These are phyloP conservation scores for Etheostoma perlongum DNA, from an alignment of 2,797 vertebrate genomes.

Conservation along the genomic window DNA sequence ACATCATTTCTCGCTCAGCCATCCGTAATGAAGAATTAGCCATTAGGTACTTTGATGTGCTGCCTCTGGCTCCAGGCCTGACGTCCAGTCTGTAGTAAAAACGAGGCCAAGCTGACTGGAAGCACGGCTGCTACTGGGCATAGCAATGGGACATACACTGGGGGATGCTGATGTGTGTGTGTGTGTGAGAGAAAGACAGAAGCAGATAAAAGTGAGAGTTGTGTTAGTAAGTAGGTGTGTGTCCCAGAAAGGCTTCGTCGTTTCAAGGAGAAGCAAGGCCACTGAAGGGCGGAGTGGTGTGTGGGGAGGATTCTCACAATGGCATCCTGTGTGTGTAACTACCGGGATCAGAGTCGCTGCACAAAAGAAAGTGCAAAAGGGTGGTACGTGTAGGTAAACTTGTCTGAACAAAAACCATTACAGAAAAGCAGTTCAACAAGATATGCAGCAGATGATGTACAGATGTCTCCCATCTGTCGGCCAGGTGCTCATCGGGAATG, in stretches of 20 bases:
- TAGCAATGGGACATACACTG: constrained; percentile 7
- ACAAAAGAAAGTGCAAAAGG: neutral
- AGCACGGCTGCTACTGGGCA: constrained; percentile 27
- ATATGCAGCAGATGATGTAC: neutral
- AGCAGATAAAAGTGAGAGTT: constrained; percentile 5
- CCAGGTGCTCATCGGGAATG: constrained; percentile 53
- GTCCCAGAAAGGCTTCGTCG: constrained; percentile 59
- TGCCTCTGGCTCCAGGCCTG: constrained; percentile 42
- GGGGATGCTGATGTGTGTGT: neutral
- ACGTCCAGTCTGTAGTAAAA: constrained; percentile 45
- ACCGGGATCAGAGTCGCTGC: neutral
- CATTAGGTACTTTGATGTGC: constrained; percentile 58
- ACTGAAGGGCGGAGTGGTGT: constrained; percentile 3
- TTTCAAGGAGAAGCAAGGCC: constrained; percentile 32
- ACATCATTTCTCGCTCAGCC: neutral
- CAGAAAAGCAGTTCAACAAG: neutral
- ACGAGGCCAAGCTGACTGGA: constrained; percentile 60
- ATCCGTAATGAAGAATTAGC: constrained; percentile 42
- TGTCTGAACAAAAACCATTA: constrained; percentile 11
- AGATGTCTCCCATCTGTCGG: constrained; percentile 27
- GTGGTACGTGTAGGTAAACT: neutral
- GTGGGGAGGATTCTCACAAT: neutral
- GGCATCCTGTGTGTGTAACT: neutral
- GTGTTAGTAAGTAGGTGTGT: constrained; percentile 18
- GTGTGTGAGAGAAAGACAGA: neutral